Base-by-base conservation (phyloP, 2,888 invertebrate species). In the Sycophila texana region DNA sequence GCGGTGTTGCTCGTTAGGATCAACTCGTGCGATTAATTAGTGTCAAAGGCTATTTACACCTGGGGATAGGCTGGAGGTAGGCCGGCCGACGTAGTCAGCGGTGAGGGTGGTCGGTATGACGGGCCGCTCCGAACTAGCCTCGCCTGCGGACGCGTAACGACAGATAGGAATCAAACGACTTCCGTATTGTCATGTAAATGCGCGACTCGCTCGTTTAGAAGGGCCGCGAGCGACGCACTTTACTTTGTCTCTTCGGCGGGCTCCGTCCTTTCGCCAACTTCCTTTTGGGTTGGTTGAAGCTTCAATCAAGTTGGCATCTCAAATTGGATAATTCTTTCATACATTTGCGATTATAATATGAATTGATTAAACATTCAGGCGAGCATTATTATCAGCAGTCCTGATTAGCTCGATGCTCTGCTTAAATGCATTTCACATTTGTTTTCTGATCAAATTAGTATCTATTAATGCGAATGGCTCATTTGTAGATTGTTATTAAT, bases 1-100 rank as follows among this genome's bases (percentile, higher is more conserved):
- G 70, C 39, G 26, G 57, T 61, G 60, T 65, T 26, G 80, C 84
- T 83, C 82, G 83, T 84, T 84, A 83, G 81, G 75, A 66, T 81
- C 57, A 77, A 81, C 82, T 81, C 82, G 84, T 53, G 81, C 84
- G 85, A 87, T 86, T 87, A 86, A 87, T 87, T 85, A 86, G 84
- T 82, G 82, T 83, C 83, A 82, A 84, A 83, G 83, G 83, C 83
- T 84, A 67, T 77, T 83, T 82, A 77, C 81, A 83, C 84, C 80
- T 74, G 75, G 80, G 51, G 39, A 39, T 12, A 47, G 61, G 14
- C 80, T 74, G 75, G 80, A 30, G 39, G 53, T 12, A 47, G 61
- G 14, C 30, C 39, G 39, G 39, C 10, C 10, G 39, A 10, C 39
- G 39, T 39, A 5, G 39, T 39, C 39, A 39, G 39, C 39, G 39